Evolutionary conservation across 2,797 vertebrate genomes (phyloP).

Genomic region (Chaetophractus vellerosus): DNA sequence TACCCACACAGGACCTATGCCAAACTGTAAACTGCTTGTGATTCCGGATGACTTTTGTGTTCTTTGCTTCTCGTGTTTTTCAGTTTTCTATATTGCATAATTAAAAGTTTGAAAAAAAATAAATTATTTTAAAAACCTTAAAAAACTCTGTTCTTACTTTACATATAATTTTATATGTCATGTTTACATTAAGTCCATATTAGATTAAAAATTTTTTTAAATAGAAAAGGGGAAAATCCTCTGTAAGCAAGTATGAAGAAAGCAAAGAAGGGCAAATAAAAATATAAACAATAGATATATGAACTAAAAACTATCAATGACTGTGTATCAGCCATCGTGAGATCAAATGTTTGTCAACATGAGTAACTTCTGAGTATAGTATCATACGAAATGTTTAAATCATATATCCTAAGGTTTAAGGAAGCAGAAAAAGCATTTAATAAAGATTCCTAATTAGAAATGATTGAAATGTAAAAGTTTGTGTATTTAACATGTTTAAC

Average conservation of each 20-base stretch:
- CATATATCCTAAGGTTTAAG: neutral
- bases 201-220: neutral
- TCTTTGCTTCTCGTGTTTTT: too few relatives aligned
- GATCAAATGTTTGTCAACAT: neutral
- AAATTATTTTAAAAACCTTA: too few relatives aligned
- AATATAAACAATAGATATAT: neutral
- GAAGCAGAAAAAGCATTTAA: slow-evolving; percentile 47
- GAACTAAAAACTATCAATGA: neutral
- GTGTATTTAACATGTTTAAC: neutral
- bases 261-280: neutral
- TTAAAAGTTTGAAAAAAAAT: too few relatives aligned
- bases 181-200: neutral
- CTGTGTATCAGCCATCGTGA: neutral
- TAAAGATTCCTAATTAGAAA: neutral
- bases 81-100: too few relatives aligned
- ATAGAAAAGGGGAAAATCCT: neutral
- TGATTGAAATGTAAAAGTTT: neutral
- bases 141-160: slow-evolving; percentile 33
- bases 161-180: neutral
- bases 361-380: neutral
- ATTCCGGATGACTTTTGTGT: too few relatives aligned
- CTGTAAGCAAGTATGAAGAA: neutral
- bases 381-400: slow-evolving; percentile 17
- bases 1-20: too few relatives aligned
- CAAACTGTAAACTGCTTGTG: too few relatives aligned